Evolutionary conservation across 2,113 vertebrate genomes (phyloP), one percentile per base, ranked within the genome.

Genomic region (Hyla sarda): DNA sequence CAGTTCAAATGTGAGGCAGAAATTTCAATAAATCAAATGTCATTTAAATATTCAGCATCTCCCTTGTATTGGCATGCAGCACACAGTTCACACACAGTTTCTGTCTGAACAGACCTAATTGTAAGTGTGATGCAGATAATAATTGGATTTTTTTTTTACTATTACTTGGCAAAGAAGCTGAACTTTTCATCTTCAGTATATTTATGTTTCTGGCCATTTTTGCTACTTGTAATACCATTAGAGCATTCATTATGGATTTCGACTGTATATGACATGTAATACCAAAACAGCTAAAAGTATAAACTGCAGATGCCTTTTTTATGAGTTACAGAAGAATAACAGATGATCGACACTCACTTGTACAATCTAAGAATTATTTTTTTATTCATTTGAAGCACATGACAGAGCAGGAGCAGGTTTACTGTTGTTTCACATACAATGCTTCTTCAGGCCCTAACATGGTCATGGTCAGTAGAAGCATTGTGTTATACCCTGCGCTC

Each of bases 21-120:
- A 60, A 84, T 84, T 74, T 84, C 37, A 75, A 60, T 75, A 58
- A 58, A 60, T 37, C 52, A 84, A 84, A 65, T 41, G 16, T 25
- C 41, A 32, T 60, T 84, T 28, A 71, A 62, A 58, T 84, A 84
- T 84, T 45, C 82, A 47, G 50, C 32, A 48, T 62, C 8, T 54
- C 74, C 2, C 82, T 75, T 47, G 9, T 54, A 32, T 74, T 60
- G 69, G 67, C 71, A 75, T 74, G 54, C 34, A 73, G 74, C 54
- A 73, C 65, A 54, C 25, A 62, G 34, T 47, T 84, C 69, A 74
- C 19, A 45, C 23, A 47, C n/a, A 75, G 45, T 75, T 84, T 74
- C 23, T 45, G 72, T 75, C 56, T 28, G 32, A 84, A 84, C 50
- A 74, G 19, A 41, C 37, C 79, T 67, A 82, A 82, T 82, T 82